Conservation (phyloP, 1,140 invertebrate genomes). For the Bombus breviceps region DNA sequence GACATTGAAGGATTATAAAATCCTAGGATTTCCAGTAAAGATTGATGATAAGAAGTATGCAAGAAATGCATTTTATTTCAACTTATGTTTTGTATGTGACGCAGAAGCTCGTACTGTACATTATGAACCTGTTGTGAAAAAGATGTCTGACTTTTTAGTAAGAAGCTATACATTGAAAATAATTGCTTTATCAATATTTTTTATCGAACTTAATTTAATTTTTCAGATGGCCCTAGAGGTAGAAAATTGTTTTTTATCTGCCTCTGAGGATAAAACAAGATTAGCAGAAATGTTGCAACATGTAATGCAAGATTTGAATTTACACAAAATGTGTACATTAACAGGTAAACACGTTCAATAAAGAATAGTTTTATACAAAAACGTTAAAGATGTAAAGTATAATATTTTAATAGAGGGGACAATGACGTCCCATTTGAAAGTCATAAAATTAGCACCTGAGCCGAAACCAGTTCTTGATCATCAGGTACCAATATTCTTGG, state of each 20-base stretch:
- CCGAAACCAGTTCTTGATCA: conserved; percentile 93
- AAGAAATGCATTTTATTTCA: conserved; percentile 97
- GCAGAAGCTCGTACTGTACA: conserved; percentile 93
- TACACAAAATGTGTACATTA: conserved; percentile 89
- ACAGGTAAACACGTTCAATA: conserved; percentile 83
- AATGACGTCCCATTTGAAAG: conserved; percentile 91
- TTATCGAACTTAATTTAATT: conserved; percentile 14
- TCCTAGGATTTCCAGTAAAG: conserved; percentile 95
- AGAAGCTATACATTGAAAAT: conserved; percentile 62
- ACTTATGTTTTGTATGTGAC: conserved; percentile 97
- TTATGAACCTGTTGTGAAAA: conserved; percentile 96
- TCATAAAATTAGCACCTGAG: conserved; percentile 89
- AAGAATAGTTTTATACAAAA: not conserved
- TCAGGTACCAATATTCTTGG: conserved; percentile 94
- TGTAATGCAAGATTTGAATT: conserved; percentile 91
- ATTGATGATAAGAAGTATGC: conserved; percentile 95
- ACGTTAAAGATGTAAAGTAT: conserved; percentile 4
- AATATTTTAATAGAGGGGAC: conserved; percentile 85
- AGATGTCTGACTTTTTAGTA: conserved; percentile 95
- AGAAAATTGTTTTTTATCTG: conserved; percentile 91
- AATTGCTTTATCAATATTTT: conserved; percentile 3
- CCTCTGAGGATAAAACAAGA: conserved; percentile 85
- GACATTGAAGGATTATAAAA: conserved; percentile 92
- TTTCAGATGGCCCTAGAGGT: conserved; percentile 90
- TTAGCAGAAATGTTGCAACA: conserved; percentile 89